Evolutionary conservation across 2,888 invertebrate genomes (phyloP), one percentile per base, ranked within the genome.

Genomic region (Hipparchia sbordonii): DNA sequence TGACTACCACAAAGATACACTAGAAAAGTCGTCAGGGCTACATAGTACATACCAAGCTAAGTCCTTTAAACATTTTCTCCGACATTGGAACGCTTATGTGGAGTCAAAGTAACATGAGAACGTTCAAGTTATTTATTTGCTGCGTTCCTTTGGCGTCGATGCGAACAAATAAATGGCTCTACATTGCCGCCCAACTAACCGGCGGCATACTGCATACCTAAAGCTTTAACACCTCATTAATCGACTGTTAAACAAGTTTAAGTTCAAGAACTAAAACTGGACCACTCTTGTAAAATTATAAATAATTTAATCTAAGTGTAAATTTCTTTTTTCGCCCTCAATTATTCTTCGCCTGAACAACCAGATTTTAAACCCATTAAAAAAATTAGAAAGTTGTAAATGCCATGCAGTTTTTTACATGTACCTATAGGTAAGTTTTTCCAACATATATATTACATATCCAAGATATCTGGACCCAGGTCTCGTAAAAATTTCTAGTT

Each of bases 191-290:
- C 67, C 72, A 13, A 57, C 61, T 60, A 60, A 48, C 12, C 57
- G 52, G 52, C 61, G 54, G 39, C 69, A 57, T 65, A 23, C 57
- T 69, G 67, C 70, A 70, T 73, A 57, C 68, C 73, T n/a, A 61
- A 54, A 66, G 70, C 62, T 74, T 52, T 73, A 74, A 72, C 78
- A 76, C 74, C 67, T 66, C 60, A 69, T 77, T 72, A 74, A 75
- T 76, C 71, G 62, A 72, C 33, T 46, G 6, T 9, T 48, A 13
- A 23, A 39, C 39, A 39, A 39, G 39, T 39, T 39, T 39, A 39
- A 39, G 3, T 39, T 39, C 39, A 39, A 39, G 2, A 39, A 39
- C 39, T 39, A 39, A 39, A 39, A 39, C 39, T 39, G 39, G 39
- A 39, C 39, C 39, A 39, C 39, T 39, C 39, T 2, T 39, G 39